Evolutionary conservation across 2,797 vertebrate genomes (phyloP).

Genomic region (Steatocranus sp.): DNA sequence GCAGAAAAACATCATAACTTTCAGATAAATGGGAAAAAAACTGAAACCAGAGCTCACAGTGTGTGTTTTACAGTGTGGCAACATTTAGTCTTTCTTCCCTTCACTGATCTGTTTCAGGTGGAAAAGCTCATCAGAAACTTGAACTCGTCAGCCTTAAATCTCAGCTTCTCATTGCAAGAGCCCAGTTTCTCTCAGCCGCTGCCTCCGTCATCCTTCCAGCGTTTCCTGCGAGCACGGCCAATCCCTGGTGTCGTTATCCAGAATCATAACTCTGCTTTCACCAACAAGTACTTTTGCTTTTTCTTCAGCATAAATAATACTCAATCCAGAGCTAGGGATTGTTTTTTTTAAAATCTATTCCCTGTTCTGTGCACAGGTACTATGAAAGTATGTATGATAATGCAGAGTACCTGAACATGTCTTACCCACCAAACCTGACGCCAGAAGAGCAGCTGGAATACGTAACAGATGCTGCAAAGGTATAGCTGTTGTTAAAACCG

Average conservation of each 20-base stretch:
- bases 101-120: constrained; percentile 69
- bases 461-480: constrained; percentile 82
- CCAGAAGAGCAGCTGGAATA: constrained; percentile 80
- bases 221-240: constrained; percentile 81
- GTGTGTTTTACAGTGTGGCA: neutral
- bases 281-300: constrained; percentile 73
- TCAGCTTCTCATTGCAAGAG: constrained; percentile 59
- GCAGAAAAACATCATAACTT: neutral
- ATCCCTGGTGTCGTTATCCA: constrained; percentile 87
- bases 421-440: constrained; percentile 75
- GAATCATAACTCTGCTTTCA: constrained; percentile 78
- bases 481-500: constrained; percentile 16
- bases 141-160: neutral
- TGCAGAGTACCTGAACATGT: constrained; percentile 75
- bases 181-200: constrained; percentile 75
- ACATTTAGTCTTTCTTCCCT: neutral
- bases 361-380: constrained; percentile 72
- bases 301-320: neutral
- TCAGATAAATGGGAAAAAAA: neutral
- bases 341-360: neutral
- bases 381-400: constrained; percentile 91
- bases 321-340: neutral
- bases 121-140: constrained; percentile 51
- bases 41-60: neutral
- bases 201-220: constrained; percentile 90